Evolutionary conservation across 1,140 invertebrate genomes (phyloP).

Genomic region (Holotrichia oblita): DNA sequence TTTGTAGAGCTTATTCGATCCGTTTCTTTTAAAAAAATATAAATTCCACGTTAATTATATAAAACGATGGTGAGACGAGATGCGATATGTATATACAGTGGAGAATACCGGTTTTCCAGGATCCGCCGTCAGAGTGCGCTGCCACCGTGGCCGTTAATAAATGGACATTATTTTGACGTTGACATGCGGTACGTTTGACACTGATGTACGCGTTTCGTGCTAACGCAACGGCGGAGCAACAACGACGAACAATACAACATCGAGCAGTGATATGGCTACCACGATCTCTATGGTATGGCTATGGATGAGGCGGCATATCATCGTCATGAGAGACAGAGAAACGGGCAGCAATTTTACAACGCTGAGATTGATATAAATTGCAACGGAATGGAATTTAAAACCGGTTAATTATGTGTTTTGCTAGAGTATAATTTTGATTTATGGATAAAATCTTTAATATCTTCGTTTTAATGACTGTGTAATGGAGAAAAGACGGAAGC

Average conservation of each 20-base stretch:
- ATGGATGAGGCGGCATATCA: background rate
- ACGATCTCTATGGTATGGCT: background rate
- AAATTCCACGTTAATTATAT: slow-evolving; percentile 13
- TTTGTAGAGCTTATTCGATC: no score
- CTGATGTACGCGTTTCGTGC: slow-evolving; percentile 18
- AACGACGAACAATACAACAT: background rate
- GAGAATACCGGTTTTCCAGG: slow-evolving; percentile 21
- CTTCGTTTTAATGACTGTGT: background rate
- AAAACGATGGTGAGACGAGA: slow-evolving; percentile 6
- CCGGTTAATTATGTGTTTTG: slow-evolving; percentile 2
- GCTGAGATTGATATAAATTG: slow-evolving; percentile 6
- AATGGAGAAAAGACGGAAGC: no score
- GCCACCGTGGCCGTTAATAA: slow-evolving; percentile 27
- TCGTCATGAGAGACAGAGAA: background rate
- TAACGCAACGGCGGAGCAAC: background rate
- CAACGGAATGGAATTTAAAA: slow-evolving; percentile 9
- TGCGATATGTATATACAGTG: background rate
- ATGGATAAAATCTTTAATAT: slow-evolving; percentile 9
- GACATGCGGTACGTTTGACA: slow-evolving; percentile 16
- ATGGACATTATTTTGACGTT: slow-evolving; percentile 34
- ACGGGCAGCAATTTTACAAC: background rate
- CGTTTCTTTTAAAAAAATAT: background rate
- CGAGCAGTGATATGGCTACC: background rate
- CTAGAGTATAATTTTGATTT: slow-evolving; percentile 8
- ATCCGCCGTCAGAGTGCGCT: slow-evolving; percentile 12